Conservation (phyloP, 1,140 invertebrate species). For the Saxidomus purpurata region DNA sequence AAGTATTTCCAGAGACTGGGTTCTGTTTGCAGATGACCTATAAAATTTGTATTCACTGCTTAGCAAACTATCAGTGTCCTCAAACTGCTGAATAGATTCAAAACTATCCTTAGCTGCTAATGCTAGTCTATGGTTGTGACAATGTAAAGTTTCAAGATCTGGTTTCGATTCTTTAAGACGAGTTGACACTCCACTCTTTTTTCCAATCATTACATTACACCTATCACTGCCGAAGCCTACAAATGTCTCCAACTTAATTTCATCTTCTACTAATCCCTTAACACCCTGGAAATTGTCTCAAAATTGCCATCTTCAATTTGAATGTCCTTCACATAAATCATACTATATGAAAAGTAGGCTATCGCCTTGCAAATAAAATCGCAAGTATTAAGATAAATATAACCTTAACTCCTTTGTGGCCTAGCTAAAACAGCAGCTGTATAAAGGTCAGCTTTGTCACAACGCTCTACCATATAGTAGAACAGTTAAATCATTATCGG, state of each 20-base stretch:
- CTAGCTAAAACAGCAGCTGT: too few relatives aligned
- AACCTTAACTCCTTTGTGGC: too few relatives aligned
- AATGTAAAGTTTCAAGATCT: neutral
- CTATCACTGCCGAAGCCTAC: slow-evolving; percentile 17
- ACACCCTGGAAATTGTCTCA: neutral
- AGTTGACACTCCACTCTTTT: slow-evolving; percentile 18
- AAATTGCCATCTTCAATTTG: neutral
- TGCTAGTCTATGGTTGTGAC: slow-evolving; percentile 37
- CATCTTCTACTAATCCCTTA: neutral
- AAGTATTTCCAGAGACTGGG: too few relatives aligned
- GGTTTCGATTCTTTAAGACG: slow-evolving; percentile 39
- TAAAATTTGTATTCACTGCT: neutral
- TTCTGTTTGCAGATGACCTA: neutral
- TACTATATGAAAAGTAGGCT: too few relatives aligned
- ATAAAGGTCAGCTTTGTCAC: too few relatives aligned
- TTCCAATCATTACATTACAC: slow-evolving; percentile 24
- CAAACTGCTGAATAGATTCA: neutral
- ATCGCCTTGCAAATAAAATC: too few relatives aligned
- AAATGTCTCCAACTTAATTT: neutral
- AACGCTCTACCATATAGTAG: too few relatives aligned
- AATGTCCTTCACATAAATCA: neutral
- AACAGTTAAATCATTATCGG: too few relatives aligned
- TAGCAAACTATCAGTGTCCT: slow-evolving; percentile 24
- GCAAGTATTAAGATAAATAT: too few relatives aligned
- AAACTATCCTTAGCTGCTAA: slow-evolving; percentile 30